Conservation (phyloP, 1,140 invertebrate species). For the Cotesia typhae region DNA sequence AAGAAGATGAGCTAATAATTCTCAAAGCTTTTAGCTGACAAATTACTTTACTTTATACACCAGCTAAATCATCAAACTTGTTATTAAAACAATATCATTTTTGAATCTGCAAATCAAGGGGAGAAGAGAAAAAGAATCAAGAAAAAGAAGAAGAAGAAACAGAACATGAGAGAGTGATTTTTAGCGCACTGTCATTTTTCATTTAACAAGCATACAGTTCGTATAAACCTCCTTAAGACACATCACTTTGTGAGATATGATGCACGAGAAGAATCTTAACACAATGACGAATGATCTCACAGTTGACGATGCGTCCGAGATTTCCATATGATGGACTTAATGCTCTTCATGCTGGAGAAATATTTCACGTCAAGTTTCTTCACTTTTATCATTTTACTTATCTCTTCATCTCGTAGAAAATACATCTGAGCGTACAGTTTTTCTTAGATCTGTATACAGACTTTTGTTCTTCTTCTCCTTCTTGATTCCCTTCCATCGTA, state of each 20-base stretch:
- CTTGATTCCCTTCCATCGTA: too few relatives aligned
- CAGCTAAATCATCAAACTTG: slow-evolving; percentile 8
- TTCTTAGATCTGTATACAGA: too few relatives aligned
- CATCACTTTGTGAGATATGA: slow-evolving; percentile 25
- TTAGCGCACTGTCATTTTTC: slow-evolving; percentile 11
- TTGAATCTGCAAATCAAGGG: too few relatives aligned
- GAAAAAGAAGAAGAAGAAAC: too few relatives aligned
- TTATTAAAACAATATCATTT: slow-evolving; percentile 8
- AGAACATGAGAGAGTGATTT: neutral
- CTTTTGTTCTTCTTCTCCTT: too few relatives aligned
- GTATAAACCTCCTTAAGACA: neutral
- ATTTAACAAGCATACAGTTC: neutral
- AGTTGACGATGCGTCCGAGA: neutral
- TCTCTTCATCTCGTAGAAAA: neutral
- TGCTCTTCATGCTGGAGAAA: slow-evolving; percentile 36
- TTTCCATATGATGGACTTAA: slow-evolving; percentile 36
- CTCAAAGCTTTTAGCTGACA: neutral
- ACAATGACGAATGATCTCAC: neutral
- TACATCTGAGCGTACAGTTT: neutral
- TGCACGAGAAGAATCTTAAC: neutral
- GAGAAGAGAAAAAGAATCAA: too few relatives aligned
- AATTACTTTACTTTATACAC: slow-evolving; percentile 7
- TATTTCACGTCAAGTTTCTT: slow-evolving; percentile 35
- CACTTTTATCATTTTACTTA: neutral
- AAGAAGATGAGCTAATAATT: slow-evolving; percentile 29